Evolutionary conservation across 2,888 invertebrate genomes (phyloP), one percentile per base, ranked within the genome.

Genomic region (Drymonia ruficornis): DNA sequence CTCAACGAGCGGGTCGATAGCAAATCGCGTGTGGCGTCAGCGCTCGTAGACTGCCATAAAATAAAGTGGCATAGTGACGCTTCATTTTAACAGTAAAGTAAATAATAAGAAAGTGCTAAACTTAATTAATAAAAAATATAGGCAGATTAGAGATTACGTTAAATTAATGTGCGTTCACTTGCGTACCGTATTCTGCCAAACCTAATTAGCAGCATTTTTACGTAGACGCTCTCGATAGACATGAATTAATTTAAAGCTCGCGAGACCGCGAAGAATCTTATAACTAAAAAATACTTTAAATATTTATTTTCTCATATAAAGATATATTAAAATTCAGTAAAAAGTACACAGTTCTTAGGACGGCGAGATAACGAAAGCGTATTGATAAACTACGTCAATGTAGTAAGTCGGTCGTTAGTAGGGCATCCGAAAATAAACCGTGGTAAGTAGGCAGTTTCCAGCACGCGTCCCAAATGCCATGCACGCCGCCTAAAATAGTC

Each of bases 381-480:
- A 49, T 23, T 40, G 23, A 28, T 50, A 46, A 56, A 59, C 74
- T 72, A 70, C 53, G 68, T 67, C 61, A 72, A 78, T 80, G 80
- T 77, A 80, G 76, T 79, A 76, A 77, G 72, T 45, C 38, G 74
- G 72, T 44, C 65, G 82, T 89, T 83, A 84, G 84, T 89, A 87
- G 89, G 90, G 81, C 89, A 86, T 78, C 86, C 79, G 53, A 84
- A 83, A 90, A 91, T 91, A 91, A 85, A 80, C 72, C 74, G 61
- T 59, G 69, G 81, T 81, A 81, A 80, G 83, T 85, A 81, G 81
- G 81, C 83, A 83, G 87, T 83, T 86, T 91, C 89, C 91, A 90
- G 89, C 82, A 81, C 83, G 76, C 87, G 87, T 81, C 81, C 86
- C 84, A 84, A 87, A 91, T 91, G 84, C 88, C 84, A 81, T 79